phyloP scores from a whole-genome alignment of 2,888 invertebrate species.

The Halictus ligatus region DNA sequence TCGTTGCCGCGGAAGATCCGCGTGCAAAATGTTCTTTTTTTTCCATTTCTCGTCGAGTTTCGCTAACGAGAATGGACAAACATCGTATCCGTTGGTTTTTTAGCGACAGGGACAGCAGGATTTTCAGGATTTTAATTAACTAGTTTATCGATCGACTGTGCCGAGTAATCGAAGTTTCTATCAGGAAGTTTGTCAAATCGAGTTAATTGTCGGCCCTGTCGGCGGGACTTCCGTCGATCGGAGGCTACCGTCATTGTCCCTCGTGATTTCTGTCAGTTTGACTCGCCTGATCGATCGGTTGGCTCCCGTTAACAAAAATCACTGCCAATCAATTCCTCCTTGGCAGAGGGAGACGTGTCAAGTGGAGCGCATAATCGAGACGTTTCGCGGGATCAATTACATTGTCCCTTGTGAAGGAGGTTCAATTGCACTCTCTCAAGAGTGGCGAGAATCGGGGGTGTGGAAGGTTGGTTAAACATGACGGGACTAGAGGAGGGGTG shows the following conservation, averaged over 20 bases:
- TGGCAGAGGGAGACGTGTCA: conserved; percentile 18
- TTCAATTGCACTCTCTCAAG: conserved; percentile 34
- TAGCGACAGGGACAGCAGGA: too few species aligned
- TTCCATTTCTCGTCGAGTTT: not conserved
- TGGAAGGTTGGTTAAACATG: not conserved
- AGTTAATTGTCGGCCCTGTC: conserved; percentile 33
- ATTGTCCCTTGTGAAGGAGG: conserved; percentile 35
- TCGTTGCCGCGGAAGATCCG: not conserved
- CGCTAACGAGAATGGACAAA: not conserved
- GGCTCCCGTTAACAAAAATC: conserved; percentile 27
- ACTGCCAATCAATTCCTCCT: conserved; percentile 42
- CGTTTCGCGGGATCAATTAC: conserved; percentile 53
- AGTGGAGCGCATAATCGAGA: conserved; percentile 42
- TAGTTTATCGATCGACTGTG: conserved; percentile 6
- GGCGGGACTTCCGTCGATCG: conserved; percentile 13
- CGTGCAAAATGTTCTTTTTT: not conserved
- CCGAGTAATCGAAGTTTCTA: conserved; percentile 23
- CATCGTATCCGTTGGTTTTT: not conserved
- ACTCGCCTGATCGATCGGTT: not conserved
- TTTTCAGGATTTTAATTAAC: conserved; percentile 43
- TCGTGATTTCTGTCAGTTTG: conserved; percentile 37
- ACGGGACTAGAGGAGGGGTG: not conserved
- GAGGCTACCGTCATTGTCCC: not conserved
- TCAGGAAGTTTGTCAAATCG: conserved; percentile 44
- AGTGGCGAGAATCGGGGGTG: not conserved